phyloP scores from a whole-genome alignment of 1,140 invertebrate species.

The Drosophila mauritiana region DNA sequence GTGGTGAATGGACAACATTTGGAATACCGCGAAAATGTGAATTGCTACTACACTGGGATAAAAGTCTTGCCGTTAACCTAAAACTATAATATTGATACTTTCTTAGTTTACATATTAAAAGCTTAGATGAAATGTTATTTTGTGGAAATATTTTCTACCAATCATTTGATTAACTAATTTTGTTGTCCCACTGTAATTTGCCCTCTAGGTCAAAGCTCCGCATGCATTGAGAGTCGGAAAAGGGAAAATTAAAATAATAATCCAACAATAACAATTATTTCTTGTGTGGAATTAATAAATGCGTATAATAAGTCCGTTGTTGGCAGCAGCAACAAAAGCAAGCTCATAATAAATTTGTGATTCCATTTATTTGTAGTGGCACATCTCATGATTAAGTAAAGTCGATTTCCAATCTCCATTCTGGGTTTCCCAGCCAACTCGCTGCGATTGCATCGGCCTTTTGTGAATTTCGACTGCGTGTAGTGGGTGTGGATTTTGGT shows the following conservation, averaged over 20 bases:
- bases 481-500: constrained; percentile 62
- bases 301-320: constrained; percentile 34
- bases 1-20: constrained; percentile 28
- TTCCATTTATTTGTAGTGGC: constrained; percentile 25
- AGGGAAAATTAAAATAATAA: constrained; percentile 25
- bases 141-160: not conserved
- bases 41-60: constrained; percentile 27
- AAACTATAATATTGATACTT: not conserved
- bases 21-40: constrained; percentile 7
- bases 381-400: constrained; percentile 41
- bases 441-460: constrained; percentile 48
- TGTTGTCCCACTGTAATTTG: constrained; percentile 20
- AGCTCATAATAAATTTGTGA: constrained; percentile 25
- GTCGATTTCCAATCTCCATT: constrained; percentile 27
- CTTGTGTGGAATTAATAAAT: constrained; percentile 42
- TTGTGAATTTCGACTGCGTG: constrained; percentile 7
- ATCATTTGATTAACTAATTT: too few relatives aligned
- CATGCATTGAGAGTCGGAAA: constrained; percentile 24
- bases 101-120: not conserved
- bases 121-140: not conserved
- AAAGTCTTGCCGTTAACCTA: not conserved
- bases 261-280: constrained; percentile 40
- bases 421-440: constrained; percentile 44
- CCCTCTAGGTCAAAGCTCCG: constrained; percentile 57
- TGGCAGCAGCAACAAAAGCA: constrained; percentile 31